A percentile compares a stretch with the other conserved stretches of the same genome.
Evolutionary conservation across 2,888 invertebrate genomes (phyloP).

Genomic region (Epirrhoe alternata): DNA sequence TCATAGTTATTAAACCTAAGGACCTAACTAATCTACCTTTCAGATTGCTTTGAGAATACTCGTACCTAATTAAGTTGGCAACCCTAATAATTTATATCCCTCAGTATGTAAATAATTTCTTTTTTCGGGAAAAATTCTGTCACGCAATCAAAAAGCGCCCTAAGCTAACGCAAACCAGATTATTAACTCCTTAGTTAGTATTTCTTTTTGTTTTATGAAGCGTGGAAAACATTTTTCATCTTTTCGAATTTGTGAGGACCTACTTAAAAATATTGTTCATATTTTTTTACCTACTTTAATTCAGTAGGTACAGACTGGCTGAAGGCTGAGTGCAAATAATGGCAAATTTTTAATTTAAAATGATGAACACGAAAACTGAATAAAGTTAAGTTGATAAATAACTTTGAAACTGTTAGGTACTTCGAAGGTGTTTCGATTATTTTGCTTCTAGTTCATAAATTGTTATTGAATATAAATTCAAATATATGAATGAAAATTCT

Average conservation of each 20-base stretch:
- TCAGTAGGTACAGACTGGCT: too few relatives aligned
- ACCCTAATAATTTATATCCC: neutral
- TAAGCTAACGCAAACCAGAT: constrained; percentile 1
- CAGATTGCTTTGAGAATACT: neutral
- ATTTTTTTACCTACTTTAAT: too few relatives aligned
- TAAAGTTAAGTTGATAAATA: too few relatives aligned
- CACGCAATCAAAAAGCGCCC: constrained; percentile 1
- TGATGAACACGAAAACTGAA: too few relatives aligned
- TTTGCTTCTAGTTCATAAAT: too few relatives aligned
- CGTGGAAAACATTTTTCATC: neutral
- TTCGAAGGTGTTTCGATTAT: too few relatives aligned
- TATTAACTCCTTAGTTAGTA: constrained; percentile 2
- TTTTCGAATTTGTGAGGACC: neutral
- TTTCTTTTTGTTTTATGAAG: constrained; percentile 1
- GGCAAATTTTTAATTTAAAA: too few relatives aligned
- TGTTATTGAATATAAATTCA: too few relatives aligned
- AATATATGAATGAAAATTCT: too few relatives aligned
- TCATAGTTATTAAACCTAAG: neutral
- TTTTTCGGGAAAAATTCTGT: neutral
- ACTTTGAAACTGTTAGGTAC: too few relatives aligned
- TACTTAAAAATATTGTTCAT: neutral
- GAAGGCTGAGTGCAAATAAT: too few relatives aligned
- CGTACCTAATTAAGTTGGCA: neutral
- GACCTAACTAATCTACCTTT: neutral
- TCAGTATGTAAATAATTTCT: neutral